Conservation (phyloP, 2,888 invertebrate species). For the Sipha maydis region DNA sequence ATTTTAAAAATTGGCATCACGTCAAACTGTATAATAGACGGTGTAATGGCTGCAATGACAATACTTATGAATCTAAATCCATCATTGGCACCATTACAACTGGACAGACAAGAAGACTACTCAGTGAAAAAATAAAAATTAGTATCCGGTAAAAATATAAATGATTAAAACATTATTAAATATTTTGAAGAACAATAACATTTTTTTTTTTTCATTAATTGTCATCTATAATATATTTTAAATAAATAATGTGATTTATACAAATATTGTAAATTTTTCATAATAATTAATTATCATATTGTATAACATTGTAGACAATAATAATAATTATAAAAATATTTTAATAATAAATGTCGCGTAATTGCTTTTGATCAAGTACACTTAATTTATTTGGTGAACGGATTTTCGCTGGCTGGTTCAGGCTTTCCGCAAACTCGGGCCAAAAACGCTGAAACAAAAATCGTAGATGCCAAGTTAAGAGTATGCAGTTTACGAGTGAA, state of each 20-base stretch:
- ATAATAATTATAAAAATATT: conserved; percentile 35
- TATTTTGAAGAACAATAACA: background rate
- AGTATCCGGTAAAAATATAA: background rate
- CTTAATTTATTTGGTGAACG: conserved; percentile 57
- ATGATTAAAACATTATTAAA: background rate
- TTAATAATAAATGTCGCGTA: conserved; percentile 1
- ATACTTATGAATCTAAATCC: conserved; percentile 16
- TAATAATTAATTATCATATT: conserved; percentile 12
- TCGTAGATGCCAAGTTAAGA: conserved; percentile 46
- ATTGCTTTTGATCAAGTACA: background rate
- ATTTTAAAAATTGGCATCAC: conserved; percentile 5
- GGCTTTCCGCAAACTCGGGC: conserved; percentile 65
- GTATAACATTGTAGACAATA: background rate
- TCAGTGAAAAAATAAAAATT: background rate
- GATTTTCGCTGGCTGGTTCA: conserved; percentile 64
- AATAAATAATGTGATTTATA: conserved; percentile 15
- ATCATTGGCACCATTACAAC: conserved; percentile 1
- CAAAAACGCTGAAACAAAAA: conserved; percentile 68
- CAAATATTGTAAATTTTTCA: conserved; percentile 25
- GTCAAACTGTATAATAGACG: background rate
- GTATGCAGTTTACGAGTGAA: background rate
- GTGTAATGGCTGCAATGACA: background rate
- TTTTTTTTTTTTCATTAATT: background rate
- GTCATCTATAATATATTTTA: conserved; percentile 7
- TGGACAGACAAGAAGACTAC: background rate